Evolutionary conservation across 2,797 vertebrate genomes (phyloP).

Genomic region (Hydrophis major): DNA sequence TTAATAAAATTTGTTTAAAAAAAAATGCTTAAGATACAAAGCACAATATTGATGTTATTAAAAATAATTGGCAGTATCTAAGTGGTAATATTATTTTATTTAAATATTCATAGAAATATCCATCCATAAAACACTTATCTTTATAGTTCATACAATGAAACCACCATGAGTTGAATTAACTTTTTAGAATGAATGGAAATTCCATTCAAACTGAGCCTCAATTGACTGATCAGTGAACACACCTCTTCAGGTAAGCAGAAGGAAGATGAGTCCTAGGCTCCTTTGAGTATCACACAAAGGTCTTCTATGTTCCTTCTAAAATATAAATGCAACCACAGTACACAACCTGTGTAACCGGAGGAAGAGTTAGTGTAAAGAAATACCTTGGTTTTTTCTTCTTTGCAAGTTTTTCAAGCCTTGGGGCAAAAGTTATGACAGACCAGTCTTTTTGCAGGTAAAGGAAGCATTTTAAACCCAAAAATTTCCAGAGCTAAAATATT

Average conservation of each 20-base stretch:
- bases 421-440: not conserved
- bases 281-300: not conserved
- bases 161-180: not conserved
- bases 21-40: not conserved
- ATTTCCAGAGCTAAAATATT: not conserved
- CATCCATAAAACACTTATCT: constrained; percentile 6
- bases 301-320: not conserved
- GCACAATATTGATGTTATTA: not conserved
- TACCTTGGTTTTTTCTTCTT: not conserved
- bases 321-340: not conserved
- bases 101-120: constrained; percentile 9
- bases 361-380: not conserved
- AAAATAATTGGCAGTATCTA: constrained; percentile 8
- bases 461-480: not conserved
- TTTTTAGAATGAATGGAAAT: not conserved
- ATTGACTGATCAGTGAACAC: not conserved
- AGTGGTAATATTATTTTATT: not conserved
- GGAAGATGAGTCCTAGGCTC: not conserved
- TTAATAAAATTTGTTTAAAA: no score
- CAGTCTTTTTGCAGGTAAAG: not conserved
- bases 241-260: not conserved
- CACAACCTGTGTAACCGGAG: not conserved
- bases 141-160: not conserved
- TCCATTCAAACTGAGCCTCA: not conserved
- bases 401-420: not conserved